Conservation (phyloP, 2,113 vertebrate species). For the Malurus melanocephalus region DNA sequence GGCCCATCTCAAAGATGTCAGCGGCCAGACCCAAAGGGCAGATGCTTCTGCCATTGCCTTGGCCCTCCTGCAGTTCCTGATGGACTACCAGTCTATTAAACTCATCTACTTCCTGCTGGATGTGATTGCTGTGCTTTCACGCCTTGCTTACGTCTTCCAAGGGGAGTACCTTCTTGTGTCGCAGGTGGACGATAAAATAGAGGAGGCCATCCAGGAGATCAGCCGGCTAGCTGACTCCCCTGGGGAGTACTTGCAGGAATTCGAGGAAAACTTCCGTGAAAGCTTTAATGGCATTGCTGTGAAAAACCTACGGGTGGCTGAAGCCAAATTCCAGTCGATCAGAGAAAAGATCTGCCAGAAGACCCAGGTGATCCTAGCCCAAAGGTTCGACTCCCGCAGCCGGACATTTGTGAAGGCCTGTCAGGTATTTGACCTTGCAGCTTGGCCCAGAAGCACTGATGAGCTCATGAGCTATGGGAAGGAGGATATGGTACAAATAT, state of each 20-base stretch:
- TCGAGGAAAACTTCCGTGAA: constrained; percentile 93
- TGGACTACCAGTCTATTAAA: constrained; percentile 95
- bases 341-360: constrained; percentile 95
- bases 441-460: constrained; percentile 86
- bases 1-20: constrained; percentile 90
- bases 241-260: constrained; percentile 92
- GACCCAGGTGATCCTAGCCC: constrained; percentile 87
- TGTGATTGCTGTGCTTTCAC: constrained; percentile 88
- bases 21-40: constrained; percentile 88
- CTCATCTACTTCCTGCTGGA: constrained; percentile 95
- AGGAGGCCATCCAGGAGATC: constrained; percentile 92
- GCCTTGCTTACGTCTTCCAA: constrained; percentile 90
- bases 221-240: constrained; percentile 88
- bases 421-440: constrained; percentile 86
- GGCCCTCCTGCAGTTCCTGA: constrained; percentile 91
- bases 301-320: constrained; percentile 91
- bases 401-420: constrained; percentile 87
- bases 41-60: constrained; percentile 91
- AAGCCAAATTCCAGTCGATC: constrained; percentile 96
- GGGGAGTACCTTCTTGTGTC: constrained; percentile 89
- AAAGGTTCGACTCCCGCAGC: constrained; percentile 86
- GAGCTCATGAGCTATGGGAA: constrained; percentile 87
- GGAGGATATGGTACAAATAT: constrained; percentile 89
- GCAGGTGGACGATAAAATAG: constrained; percentile 87
- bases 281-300: constrained; percentile 92